Percentiles rank a stretch among this genome's conserved stretches.
phyloP scores from a whole-genome alignment of 2,113 vertebrate species.

The Gorsachius goisagi region DNA sequence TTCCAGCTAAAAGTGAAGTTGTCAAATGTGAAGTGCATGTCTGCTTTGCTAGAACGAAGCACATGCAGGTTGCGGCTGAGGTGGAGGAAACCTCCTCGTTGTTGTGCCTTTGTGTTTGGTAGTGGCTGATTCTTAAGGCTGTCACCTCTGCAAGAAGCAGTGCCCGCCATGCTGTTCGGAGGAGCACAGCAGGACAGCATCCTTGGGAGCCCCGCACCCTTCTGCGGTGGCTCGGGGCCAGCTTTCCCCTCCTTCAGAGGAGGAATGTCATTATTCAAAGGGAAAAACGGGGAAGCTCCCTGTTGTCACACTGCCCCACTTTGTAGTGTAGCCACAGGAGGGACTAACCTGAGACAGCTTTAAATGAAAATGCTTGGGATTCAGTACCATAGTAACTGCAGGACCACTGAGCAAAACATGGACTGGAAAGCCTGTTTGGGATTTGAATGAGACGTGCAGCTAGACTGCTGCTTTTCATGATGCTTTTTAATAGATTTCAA shows the following conservation, averaged over 20 bases:
- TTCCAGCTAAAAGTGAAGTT: background rate
- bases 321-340: background rate
- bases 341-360: background rate
- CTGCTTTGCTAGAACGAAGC: background rate
- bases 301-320: background rate
- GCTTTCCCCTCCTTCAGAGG: background rate
- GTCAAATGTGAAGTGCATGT: background rate
- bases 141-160: background rate
- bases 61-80: rapidly evolving
- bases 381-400: background rate
- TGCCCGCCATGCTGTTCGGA: rapidly evolving
- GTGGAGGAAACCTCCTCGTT: background rate
- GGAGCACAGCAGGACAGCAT: background rate
- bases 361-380: background rate
- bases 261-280: background rate
- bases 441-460: background rate
- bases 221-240: rapidly evolving
- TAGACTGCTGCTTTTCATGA: background rate
- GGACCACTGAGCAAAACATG: background rate
- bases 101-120: background rate
- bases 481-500: background rate
- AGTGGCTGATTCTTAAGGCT: background rate
- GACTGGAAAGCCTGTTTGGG: background rate
- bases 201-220: background rate
- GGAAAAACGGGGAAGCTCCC: background rate